Base-by-base conservation (phyloP, 1,140 invertebrate species). In the Aphelinus certus region DNA sequence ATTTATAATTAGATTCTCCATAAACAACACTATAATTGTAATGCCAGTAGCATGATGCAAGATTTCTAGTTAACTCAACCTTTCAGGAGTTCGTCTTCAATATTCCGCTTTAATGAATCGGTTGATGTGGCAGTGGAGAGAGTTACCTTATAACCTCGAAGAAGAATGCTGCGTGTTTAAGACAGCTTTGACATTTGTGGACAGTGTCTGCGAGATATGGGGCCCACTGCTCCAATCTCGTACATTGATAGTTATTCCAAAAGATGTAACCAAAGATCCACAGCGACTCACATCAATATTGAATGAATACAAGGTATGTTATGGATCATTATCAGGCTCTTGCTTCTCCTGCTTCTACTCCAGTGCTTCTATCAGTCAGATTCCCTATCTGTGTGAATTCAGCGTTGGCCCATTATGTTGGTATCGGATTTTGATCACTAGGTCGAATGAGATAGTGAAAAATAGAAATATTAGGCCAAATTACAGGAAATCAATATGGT, bases 161-260 rank as follows among this genome's bases (percentile, higher is more conserved):
- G 95, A 96, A 81, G 83, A 87, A 3, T 87, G 88, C 3, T 94
- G 94, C 73, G 92, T 95, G 26, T 96, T 96, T 86, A 97, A 96
- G 84, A 97, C 95, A 1, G 93, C 95, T 0, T 82, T 97, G 1
- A 96, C 95, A 0, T 97, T 97, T 81, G 95, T 96, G 0, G 95
- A 97, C 83, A 95, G 95, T 1, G 91, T 95, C 1, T 90, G 92
- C 1, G 95, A 97, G 88, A 92, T 97, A 65, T 96, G 95, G 93
- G 94, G 92, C 0, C 93, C 95, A 0, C 81, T 96, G 45, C 83
- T 96, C n/a, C 91, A 92, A 75, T 93, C 91, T 1, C 86, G 91
- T 62, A 88, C 92, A 0, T 81, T 96, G 10, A 80, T 96, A 2
- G 91, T 96, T 3, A 89, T 96, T 4, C 90, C 93, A 0, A 93